Conservation (phyloP, 1,140 invertebrate genomes). For the Triops cancriformis region DNA sequence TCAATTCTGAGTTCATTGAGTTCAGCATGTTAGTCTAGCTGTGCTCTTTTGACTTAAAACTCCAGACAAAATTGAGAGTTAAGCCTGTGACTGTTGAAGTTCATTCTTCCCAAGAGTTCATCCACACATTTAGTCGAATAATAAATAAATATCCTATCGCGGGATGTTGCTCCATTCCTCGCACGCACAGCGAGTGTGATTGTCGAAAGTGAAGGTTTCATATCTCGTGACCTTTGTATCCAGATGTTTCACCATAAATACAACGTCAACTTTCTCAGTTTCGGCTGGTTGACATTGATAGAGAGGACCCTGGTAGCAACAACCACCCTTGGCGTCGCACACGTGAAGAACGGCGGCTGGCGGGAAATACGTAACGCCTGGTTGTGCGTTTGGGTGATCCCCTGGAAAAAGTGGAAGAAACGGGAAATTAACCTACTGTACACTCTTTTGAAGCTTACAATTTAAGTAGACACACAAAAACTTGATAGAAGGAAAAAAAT, state of each 20-base stretch:
- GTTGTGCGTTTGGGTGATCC: not conserved
- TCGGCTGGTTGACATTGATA: not conserved
- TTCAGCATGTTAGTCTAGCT: too few species aligned
- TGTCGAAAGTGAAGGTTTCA: not conserved
- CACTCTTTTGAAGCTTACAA: too few species aligned
- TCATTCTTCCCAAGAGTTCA: too few species aligned
- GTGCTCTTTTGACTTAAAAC: too few species aligned
- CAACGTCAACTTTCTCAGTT: not conserved
- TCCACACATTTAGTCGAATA: too few species aligned
- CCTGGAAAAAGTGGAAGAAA: not conserved
- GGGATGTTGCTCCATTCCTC: not conserved
- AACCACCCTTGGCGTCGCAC: not conserved
- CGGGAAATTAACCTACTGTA: not conserved
- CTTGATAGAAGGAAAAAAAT: not conserved
- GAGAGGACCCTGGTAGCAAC: not conserved
- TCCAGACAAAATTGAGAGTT: too few species aligned
- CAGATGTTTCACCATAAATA: not conserved
- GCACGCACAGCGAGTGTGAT: not conserved
- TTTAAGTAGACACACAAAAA: not conserved
- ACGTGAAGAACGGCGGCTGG: not conserved
- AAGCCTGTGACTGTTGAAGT: too few species aligned
- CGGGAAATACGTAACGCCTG: not conserved
- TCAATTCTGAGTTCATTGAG: too few species aligned
- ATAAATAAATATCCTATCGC: not conserved
- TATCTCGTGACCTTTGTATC: not conserved